Conservation (phyloP, 1,140 invertebrate genomes). For the Drosophila lini region DNA sequence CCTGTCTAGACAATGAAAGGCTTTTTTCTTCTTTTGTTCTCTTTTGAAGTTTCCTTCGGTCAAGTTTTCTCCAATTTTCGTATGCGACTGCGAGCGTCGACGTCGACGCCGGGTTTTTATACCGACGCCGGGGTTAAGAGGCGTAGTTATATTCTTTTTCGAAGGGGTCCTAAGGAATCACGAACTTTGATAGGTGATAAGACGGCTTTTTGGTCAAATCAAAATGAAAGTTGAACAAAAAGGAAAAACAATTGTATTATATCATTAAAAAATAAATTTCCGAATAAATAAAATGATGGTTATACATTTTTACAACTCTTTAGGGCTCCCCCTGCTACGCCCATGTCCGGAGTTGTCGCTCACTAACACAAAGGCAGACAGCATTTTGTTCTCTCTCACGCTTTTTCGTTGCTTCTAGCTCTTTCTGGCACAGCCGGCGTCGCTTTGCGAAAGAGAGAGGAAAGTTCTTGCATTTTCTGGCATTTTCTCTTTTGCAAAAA, state of each 20-base stretch:
- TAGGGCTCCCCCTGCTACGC: background rate
- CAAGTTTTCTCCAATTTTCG: slow-evolving; percentile 9
- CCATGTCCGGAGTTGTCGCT: background rate
- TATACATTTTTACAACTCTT: background rate
- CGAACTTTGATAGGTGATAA: background rate
- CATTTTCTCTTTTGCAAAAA: slow-evolving; percentile 35
- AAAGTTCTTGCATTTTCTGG: slow-evolving; percentile 62
- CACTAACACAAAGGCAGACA: slow-evolving; percentile 11
- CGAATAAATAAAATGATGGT: background rate
- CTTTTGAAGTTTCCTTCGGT: background rate
- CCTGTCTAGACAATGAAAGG: slow-evolving; percentile 25
- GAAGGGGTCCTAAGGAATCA: background rate
- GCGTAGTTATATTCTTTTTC: background rate
- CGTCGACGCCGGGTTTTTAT: slow-evolving; percentile 49
- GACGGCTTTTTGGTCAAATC: background rate
- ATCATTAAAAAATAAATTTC: background rate
- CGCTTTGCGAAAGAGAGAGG: slow-evolving; percentile 9
- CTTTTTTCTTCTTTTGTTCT: slow-evolving; percentile 3
- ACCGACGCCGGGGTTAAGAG: slow-evolving; percentile 44
- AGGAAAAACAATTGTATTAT: background rate
- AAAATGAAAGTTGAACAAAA: background rate
- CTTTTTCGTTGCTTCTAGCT: slow-evolving; percentile 56
- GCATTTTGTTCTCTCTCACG: slow-evolving; percentile 21
- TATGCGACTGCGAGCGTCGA: slow-evolving; percentile 23
- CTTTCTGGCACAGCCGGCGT: slow-evolving; percentile 52